Evolutionary conservation across 1,140 invertebrate species (phyloP), one percentile per base, ranked within the genome.

Genomic region (Eumeta japonica): DNA sequence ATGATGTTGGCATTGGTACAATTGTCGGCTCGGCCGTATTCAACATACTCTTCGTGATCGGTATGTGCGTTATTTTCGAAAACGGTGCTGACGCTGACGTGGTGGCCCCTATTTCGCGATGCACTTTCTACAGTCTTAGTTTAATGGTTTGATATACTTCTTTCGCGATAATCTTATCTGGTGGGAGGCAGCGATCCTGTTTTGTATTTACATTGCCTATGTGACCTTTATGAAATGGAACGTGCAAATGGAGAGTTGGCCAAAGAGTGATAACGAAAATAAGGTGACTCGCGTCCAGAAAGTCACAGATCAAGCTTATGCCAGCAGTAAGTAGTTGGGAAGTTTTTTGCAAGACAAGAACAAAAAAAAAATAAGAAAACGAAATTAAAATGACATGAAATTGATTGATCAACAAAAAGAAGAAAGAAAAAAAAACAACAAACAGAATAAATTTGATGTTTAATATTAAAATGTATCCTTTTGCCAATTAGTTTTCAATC

Each of bases 31-130:
- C 91, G 2, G 92, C 92, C 36, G 92, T 95, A 12, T 95, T 95
- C 76, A 96, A 96, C 76, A 94, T 95, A 53, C 80, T 95, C 27
- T 94, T 95, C 78, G 92, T 95, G 56, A 94, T 95, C 73, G 91
- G 90, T 52, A 91, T 93, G 84, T 94, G 92, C 91, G 50, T 80
- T 95, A 43, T 94, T 94, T 77, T 92, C 89, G 49, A 86, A 86
- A 56, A 90, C 88, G 30, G 86, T 92, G 39, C 80, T 92, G 13
- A 82, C 87, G 36, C 79, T 94, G 36, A 94, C 91, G 41, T 94
- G 91, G 90, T 94, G 91, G 93, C 93, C 93, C 38, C 79, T 97
- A 34, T 95, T 97, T 75, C 87, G 93, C 55, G 93, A 97, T 94
- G 93, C 64, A 86, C 88, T 48, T 97, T 97, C 80, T 98, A 98